phyloP scores from a whole-genome alignment of 2,888 invertebrate species.

The Phrixothrix hirtus region DNA sequence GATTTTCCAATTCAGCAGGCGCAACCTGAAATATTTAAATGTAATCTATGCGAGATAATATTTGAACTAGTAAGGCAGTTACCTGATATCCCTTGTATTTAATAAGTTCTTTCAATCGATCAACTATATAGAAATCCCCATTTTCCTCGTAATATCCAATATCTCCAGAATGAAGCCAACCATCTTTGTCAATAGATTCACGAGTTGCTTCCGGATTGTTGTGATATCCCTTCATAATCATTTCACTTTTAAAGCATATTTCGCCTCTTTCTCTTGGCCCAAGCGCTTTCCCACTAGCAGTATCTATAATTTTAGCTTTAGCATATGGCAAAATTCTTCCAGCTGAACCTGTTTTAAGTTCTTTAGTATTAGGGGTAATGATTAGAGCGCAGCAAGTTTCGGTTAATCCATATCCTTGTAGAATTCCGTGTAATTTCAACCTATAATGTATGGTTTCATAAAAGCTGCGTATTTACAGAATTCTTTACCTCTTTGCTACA shows the following conservation, averaged over 20 bases:
- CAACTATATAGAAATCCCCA: slow-evolving; percentile 78
- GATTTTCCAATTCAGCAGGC: slow-evolving; percentile 83
- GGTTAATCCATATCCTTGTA: slow-evolving; percentile 78
- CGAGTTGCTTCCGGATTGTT: slow-evolving; percentile 68
- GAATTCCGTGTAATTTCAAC: slow-evolving; percentile 60
- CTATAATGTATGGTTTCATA: no score
- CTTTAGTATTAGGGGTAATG: slow-evolving; percentile 46
- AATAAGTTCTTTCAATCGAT: slow-evolving; percentile 86
- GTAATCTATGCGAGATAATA: background rate
- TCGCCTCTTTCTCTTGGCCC: slow-evolving; percentile 74
- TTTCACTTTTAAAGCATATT: slow-evolving; percentile 76
- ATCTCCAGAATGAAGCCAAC: slow-evolving; percentile 81
- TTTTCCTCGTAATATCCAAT: slow-evolving; percentile 80
- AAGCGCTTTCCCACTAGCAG: slow-evolving; percentile 63
- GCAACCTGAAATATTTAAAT: slow-evolving; percentile 61
- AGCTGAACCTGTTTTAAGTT: slow-evolving; percentile 63
- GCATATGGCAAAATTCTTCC: slow-evolving; percentile 66
- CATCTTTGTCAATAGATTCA: slow-evolving; percentile 68
- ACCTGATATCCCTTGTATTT: slow-evolving; percentile 89
- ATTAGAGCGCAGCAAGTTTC: slow-evolving; percentile 68
- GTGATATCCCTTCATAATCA: slow-evolving; percentile 66
- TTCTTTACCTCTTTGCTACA: slow-evolving; percentile 19
- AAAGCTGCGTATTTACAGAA: no score
- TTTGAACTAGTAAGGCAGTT: no score
- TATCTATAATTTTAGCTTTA: slow-evolving; percentile 66